Evolutionary conservation across 2,888 invertebrate species (phyloP).

Genomic region (Cotesia congregata): DNA sequence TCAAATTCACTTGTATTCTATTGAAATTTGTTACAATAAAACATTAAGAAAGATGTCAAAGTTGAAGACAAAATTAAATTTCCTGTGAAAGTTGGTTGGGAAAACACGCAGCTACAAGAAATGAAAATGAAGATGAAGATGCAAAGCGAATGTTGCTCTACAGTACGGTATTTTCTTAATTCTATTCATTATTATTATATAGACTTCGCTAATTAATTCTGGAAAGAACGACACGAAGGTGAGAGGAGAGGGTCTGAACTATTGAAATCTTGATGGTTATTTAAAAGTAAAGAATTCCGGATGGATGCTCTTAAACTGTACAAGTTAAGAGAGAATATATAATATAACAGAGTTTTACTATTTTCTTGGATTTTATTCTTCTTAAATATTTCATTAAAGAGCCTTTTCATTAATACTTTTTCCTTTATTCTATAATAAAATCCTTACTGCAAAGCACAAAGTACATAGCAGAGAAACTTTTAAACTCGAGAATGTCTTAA

Average conservation of each 20-base stretch:
- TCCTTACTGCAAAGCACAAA: not conserved
- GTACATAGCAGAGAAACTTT: not conserved
- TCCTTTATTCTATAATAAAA: not conserved
- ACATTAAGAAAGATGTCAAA: not conserved
- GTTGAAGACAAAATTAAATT: not conserved
- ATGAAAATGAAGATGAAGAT: not conserved
- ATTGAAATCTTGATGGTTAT: slow-evolving; percentile 23
- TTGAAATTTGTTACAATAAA: not conserved
- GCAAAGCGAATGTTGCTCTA: not conserved
- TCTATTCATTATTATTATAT: slow-evolving; percentile 33
- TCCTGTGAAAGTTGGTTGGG: not conserved
- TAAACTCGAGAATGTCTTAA: not conserved
- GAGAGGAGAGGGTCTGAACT: slow-evolving; percentile 4
- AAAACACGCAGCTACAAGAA: not conserved
- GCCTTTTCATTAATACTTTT: not conserved
- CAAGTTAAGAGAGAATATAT: not conserved
- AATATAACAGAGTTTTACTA: not conserved
- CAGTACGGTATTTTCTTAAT: not conserved
- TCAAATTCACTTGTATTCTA: too few relatives aligned
- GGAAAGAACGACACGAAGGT: slow-evolving; percentile 28
- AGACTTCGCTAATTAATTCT: slow-evolving; percentile 44
- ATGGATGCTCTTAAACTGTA: slow-evolving; percentile 9
- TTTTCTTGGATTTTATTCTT: not conserved
- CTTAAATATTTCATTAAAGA: not conserved
- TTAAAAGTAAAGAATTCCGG: not conserved